Evolutionary conservation across 2,888 invertebrate genomes (phyloP), one percentile per base, ranked within the genome.

Genomic region (Cinara cedri): DNA sequence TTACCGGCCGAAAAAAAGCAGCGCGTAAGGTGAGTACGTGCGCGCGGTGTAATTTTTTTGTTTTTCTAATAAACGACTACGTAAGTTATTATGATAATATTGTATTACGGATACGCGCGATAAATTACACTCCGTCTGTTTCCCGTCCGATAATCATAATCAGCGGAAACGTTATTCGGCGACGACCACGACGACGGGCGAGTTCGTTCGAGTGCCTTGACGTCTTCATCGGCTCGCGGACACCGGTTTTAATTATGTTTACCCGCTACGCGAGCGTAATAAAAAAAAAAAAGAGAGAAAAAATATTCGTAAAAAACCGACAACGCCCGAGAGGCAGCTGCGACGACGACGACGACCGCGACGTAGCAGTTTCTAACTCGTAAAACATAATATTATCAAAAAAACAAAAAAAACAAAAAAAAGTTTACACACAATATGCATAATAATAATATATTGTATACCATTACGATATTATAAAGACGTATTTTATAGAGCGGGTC

Each of bases 161-260:
- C 44, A 72, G 44, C 3, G 13, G 34, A 13, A 3, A 72, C 24
- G 4, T 72, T 46, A 46, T 57, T 57, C 24, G 57, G 24, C 55
- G 54, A 34, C 54, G 34, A 26, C 46, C 13, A 6, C 34, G 34
- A 6, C 34, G 34, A 6, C 34, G 34, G 34, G 34, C 54, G 24
- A 44, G 71, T 42, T n/a, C n/a, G n/a, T n/a, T n/a, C n/a, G n/a
- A n/a, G n/a, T n/a, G n/a, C n/a, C 24, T 44, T 71, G 44, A 71
- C 44, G 24, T 55, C 71, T 44, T 24, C 71, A 57, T 44, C 55
- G 19, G 24, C 34, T 21, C 21, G n/a, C 51, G 1, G n/a, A 55
- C 42, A 55, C 55, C 54, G 55, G 42, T 57, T 55, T 60, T 19
- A 62, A 62, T 44, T 26, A 54, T 55, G 51, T 19, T 14, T 54